Evolutionary conservation across 2,888 invertebrate genomes (phyloP), one percentile per base, ranked within the genome.

Genomic region (Drosophila acutilabella): DNA sequence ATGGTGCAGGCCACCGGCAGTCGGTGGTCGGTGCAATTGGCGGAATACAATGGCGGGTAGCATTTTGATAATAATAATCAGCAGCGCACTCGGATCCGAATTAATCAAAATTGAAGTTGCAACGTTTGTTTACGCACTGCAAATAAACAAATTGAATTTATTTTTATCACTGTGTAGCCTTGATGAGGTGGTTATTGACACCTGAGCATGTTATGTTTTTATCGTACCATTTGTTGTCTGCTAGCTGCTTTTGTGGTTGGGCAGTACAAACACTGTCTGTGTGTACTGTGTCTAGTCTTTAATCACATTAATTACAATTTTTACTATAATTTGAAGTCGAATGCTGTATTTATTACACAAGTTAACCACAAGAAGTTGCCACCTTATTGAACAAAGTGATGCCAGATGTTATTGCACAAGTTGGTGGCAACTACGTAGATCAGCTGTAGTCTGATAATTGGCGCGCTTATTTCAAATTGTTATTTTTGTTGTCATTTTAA

Each of bases 11-110:
- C 64, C 80, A 3, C 89, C 84, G 66, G 81, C 80, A 13, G 78
- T 84, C 11, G 84, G 80, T 8, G 84, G 90, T 0, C 90, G 86
- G 52, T 89, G 78, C 68, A 90, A 80, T 80, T 92, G 91, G 0
- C 92, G 90, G 66, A 91, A 91, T 47, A 91, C 78, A 7, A 92
- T 91, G 61, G 91, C 86, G 44, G 92, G 92, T 54, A 91, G 71
- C 91, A 91, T 92, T 45, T 57, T 54, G 61, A 45, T 70, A 23
- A 16, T 26, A 57, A 16, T 33, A 57, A 60, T 52, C 56, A 59
- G 42, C 53, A n/a, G 20, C 53, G 13, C 36, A 26, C 50, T 66
- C 44, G 13, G 23, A 16, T 74, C n/a, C 48, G 11, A 59, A 45
- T 68, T 74, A 18, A 40, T 30, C 36, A 58, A 54, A 51, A 5